phyloP scores from a whole-genome alignment of 2,113 vertebrate species.

The Gopherus flavomarginatus region DNA sequence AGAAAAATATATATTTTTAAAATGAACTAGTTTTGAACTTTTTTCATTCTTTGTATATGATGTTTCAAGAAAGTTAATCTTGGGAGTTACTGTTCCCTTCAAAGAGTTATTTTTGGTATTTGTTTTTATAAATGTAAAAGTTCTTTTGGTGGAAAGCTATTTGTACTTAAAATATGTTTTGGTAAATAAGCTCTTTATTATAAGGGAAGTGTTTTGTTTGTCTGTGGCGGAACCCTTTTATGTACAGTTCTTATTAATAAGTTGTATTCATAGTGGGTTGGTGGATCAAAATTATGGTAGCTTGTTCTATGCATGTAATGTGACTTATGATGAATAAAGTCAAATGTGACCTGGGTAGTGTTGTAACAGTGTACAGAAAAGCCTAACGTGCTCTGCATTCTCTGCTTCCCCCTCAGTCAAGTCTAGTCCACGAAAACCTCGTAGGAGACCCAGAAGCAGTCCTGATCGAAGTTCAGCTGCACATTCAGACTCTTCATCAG shows the following conservation, averaged over 20 bases:
- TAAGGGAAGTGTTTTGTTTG: not conserved
- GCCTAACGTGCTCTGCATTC: slow-evolving; percentile 65
- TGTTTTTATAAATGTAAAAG: slow-evolving; percentile 12
- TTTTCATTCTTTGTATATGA: not conserved
- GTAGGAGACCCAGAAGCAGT: slow-evolving; percentile 83
- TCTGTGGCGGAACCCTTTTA: not conserved
- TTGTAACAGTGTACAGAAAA: fast-evolving
- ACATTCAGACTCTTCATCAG: slow-evolving; percentile 77
- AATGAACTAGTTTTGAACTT: not conserved
- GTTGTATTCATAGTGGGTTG: not conserved
- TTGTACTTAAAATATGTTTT: slow-evolving; percentile 13
- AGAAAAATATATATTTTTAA: not conserved
- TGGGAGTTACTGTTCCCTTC: not conserved
- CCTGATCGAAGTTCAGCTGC: slow-evolving; percentile 79
- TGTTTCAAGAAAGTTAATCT: not conserved
- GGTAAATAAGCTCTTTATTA: not conserved
- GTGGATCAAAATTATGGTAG: not conserved
- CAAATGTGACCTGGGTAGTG: not conserved
- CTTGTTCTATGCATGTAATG: fast-evolving
- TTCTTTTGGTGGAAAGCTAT: not conserved
- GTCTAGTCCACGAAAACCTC: slow-evolving; percentile 83
- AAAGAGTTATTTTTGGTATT: not conserved
- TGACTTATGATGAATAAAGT: not conserved
- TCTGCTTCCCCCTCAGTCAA: slow-evolving; percentile 79
- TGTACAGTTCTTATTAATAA: not conserved